These are phyloP conservation scores for Drosophila teissieri DNA, from an alignment of 1,140 invertebrate species.

Conservation along the genomic window DNA sequence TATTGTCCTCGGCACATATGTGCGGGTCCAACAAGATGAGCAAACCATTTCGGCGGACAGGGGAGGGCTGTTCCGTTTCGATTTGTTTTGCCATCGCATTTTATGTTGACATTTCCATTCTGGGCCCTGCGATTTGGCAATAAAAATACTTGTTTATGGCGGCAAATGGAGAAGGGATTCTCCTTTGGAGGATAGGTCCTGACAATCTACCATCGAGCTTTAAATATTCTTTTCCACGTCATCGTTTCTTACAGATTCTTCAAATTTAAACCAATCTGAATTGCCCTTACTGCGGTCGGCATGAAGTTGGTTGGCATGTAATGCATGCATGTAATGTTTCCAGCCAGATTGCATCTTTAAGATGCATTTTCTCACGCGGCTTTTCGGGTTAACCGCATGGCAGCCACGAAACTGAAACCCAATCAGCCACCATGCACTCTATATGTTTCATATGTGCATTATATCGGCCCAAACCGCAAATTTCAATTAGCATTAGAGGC, in stretches of 20 bases:
- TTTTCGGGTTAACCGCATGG: conserved; percentile 36
- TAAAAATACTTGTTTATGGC: conserved; percentile 66
- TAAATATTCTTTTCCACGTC: conserved; percentile 10
- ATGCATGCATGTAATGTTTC: background rate
- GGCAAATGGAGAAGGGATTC: conserved; percentile 19
- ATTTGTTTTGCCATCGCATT: conserved; percentile 30
- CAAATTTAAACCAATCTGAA: background rate
- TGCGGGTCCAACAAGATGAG: conserved; percentile 20
- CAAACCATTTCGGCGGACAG: conserved; percentile 14
- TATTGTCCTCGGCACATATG: conserved; percentile 39
- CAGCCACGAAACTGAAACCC: conserved; percentile 37
- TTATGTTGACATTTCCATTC: conserved; percentile 50
- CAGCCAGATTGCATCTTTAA: conserved; percentile 18
- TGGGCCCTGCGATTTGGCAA: conserved; percentile 51
- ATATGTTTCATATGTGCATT: conserved; percentile 1
- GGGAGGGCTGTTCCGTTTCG: conserved; percentile 19
- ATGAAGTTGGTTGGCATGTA: no score
- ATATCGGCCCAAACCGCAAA: conserved; percentile 50
- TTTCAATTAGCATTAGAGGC: conserved; percentile 69
- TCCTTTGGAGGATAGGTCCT: background rate
- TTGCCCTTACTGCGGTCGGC: background rate
- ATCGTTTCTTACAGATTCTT: background rate
- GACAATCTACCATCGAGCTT: background rate
- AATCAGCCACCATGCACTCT: conserved; percentile 35
- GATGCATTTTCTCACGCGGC: conserved; percentile 41